Base-by-base conservation (phyloP, 53 echinoderm and acorn worm species). In the Paracentrotus lividus region DNA sequence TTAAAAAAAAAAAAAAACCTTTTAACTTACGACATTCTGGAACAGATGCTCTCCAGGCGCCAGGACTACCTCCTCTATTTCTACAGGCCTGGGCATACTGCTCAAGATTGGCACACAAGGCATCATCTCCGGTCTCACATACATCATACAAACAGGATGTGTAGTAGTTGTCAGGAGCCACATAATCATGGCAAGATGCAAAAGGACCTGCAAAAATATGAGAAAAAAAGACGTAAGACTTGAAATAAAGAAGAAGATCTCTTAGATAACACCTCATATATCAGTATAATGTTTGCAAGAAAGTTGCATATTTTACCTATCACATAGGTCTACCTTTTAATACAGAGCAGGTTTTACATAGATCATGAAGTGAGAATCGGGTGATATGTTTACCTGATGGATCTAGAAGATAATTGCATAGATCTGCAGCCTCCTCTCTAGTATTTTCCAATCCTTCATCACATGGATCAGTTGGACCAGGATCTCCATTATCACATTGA, bases 111-210 rank as follows among this genome's bases (percentile, higher is more conserved):
- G 95, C 95, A 85, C 97, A 97, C 44, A 95, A 77, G 24, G 88
- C 64, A 29, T 93, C 92, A 21, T 97, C 96, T 40, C 95, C 94
- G 24, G 97, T 96, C 77, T 94, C 93, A 68, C 97, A 97, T 40
- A 97, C 90, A 75, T 97, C 97, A 90, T 96, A 97, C 54, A 95
- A 77, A 27, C 97, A 97, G 8, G 97, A 94, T 8, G 89, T 65
- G 58, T 94, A 93, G 85, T 95, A 96, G 4, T 93, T 77, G 14
- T 14, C 21, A 7, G 96, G 96, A 81, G 94, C 94, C 56, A 94
- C 94, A 68, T 67, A 93, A 27, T 95, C 93, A 59, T 97, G 97
- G 77, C 97, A 97, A 34, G 51, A 23, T 54, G 72, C 90, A 61
- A 97, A 96, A 27, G 95, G 95, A 58, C 97, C 96, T 95, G 64